These are phyloP conservation scores for Epinotia demarniana DNA, from an alignment of 2,888 invertebrate genomes.

Conservation along the genomic window DNA sequence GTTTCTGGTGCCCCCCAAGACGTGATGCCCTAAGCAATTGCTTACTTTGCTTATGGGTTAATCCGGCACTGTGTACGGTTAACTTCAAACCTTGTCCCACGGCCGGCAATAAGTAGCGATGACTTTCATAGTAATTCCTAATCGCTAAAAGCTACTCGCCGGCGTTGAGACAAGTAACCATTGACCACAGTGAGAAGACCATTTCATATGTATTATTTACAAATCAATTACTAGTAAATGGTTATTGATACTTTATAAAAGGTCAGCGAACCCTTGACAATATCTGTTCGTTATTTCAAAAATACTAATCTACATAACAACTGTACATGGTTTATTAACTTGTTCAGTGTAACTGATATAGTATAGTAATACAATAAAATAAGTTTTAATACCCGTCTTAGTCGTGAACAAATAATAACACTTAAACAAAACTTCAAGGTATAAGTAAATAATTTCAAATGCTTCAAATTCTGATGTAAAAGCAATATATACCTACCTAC, in stretches of 20 bases:
- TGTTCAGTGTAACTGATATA: slow-evolving; percentile 46
- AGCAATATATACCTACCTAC: no score
- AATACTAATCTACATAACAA: slow-evolving; percentile 73
- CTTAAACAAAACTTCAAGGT: neutral
- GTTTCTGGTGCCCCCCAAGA: no score
- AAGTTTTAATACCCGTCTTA: slow-evolving; percentile 52
- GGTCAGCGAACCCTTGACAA: slow-evolving; percentile 12
- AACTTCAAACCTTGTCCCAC: no score
- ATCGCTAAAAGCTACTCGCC: no score
- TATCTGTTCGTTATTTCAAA: slow-evolving; percentile 16
- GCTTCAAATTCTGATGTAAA: neutral
- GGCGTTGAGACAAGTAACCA: no score
- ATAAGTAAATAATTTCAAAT: neutral
- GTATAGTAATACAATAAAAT: slow-evolving; percentile 62
- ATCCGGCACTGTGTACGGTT: no score
- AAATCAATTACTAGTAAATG: slow-evolving; percentile 25
- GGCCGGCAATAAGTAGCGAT: no score
- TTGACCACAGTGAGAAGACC: no score
- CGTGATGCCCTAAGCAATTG: no score
- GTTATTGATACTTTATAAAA: slow-evolving; percentile 32
- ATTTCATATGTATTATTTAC: slow-evolving; percentile 30
- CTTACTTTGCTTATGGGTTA: no score
- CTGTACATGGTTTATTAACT: slow-evolving; percentile 59
- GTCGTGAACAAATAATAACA: slow-evolving; percentile 29
- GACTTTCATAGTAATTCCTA: no score